A percentile compares a stretch with the other conserved stretches of the same genome.
Conservation (phyloP, 2,797 vertebrate genomes). For the Rallus crepitans region DNA sequence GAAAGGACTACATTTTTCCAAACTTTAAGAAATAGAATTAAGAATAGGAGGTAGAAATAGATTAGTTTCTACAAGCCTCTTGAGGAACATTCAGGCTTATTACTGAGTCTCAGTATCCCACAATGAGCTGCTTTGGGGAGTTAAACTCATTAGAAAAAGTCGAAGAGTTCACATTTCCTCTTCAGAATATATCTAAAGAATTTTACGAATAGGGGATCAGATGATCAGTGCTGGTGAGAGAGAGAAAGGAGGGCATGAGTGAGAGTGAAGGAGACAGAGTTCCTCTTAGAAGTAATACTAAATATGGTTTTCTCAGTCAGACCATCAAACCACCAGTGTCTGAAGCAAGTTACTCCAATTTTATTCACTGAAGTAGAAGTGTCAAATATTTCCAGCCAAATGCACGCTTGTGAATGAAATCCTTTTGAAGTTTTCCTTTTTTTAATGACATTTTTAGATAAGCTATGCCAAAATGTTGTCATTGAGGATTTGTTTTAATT, state of each 20-base stretch:
- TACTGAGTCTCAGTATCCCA: neutral
- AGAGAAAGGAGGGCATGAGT: neutral
- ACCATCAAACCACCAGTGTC: neutral
- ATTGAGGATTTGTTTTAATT: neutral
- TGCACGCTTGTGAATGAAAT: neutral
- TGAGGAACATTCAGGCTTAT: neutral
- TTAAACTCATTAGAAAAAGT: slow-evolving; percentile 20
- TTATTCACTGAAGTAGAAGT: neutral
- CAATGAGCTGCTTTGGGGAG: neutral
- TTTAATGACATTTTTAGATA: neutral
- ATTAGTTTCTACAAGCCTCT: neutral
- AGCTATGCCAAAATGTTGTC: neutral
- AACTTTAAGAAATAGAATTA: neutral
- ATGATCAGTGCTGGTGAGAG: neutral
- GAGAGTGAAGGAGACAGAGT: neutral
- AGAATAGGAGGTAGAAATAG: neutral
- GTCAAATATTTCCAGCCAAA: neutral
- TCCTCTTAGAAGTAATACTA: neutral
- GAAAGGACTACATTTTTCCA: neutral
- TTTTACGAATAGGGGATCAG: neutral
- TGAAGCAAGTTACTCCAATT: neutral
- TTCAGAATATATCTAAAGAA: neutral
- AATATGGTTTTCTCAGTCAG: neutral
- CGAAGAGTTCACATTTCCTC: neutral
- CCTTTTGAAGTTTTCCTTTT: neutral